Conservation (phyloP, 2,113 vertebrate genomes). For the Myxocyprinus asiaticus region DNA sequence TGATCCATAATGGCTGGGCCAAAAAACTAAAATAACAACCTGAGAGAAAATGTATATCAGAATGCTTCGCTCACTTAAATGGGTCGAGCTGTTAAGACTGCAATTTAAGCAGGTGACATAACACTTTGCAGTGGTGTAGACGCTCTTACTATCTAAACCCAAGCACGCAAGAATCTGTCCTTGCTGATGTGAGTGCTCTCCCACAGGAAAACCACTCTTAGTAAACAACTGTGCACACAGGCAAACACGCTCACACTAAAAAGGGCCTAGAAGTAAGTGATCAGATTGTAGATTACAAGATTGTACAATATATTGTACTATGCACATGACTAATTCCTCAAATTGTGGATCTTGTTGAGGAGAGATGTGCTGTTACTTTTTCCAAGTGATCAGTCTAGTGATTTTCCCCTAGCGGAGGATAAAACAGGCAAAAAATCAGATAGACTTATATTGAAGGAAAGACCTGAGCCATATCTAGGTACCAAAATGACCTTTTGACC, state of each 20-base stretch:
- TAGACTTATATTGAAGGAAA: too few relatives aligned
- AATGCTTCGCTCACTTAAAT: background rate
- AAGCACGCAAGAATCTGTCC: background rate
- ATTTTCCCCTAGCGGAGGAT: too few relatives aligned
- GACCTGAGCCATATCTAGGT: too few relatives aligned
- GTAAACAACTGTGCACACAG: conserved; percentile 4
- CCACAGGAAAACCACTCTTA: background rate
- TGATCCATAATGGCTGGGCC: background rate
- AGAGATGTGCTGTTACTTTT: too few relatives aligned
- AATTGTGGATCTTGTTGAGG: too few relatives aligned
- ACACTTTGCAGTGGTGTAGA: background rate
- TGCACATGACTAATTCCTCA: too few relatives aligned
- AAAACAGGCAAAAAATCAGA: too few relatives aligned
- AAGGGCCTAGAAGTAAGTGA: background rate
- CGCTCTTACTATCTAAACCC: background rate
- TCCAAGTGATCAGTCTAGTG: too few relatives aligned
- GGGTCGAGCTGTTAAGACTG: background rate
- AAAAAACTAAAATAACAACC: background rate
- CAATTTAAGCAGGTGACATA: conserved; percentile 8
- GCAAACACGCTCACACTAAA: background rate
- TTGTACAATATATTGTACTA: too few relatives aligned
- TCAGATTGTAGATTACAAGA: too few relatives aligned
- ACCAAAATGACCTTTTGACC: too few relatives aligned
- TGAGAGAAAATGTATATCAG: background rate
- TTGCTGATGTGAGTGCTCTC: background rate